These are phyloP conservation scores for Pelmatolapia mariae DNA, from an alignment of 2,113 vertebrate species.

Conservation along the genomic window DNA sequence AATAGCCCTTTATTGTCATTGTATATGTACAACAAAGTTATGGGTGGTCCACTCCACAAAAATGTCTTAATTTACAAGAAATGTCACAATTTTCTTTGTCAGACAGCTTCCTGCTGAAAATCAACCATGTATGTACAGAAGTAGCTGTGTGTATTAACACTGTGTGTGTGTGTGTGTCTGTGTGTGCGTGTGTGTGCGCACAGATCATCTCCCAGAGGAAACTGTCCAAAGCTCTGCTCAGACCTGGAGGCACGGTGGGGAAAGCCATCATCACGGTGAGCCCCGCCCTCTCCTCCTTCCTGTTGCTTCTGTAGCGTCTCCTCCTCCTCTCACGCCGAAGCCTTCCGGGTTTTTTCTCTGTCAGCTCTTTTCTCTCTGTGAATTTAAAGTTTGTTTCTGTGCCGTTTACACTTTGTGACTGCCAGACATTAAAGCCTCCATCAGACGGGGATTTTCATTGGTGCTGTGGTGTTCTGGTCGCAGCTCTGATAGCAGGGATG, in stretches of 20 bases:
- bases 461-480: not conserved
- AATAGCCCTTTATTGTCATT: not conserved
- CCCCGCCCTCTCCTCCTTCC: not conserved
- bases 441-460: not conserved
- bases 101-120: not conserved
- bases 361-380: not conserved
- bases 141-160: not conserved
- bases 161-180: not conserved
- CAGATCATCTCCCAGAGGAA: slow-evolving; percentile 98
- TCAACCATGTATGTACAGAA: not conserved
- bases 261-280: slow-evolving; percentile 93
- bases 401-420: not conserved
- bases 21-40: not conserved
- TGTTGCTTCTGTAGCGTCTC: not conserved
- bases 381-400: not conserved
- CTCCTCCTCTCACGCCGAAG: not conserved
- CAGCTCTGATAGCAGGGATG: not conserved
- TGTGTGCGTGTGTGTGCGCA: not conserved
- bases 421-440: not conserved
- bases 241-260: slow-evolving; percentile 89
- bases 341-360: not conserved
- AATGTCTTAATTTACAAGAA: not conserved
- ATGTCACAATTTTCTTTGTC: not conserved
- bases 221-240: slow-evolving; percentile 89
- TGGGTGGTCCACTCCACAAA: not conserved